Base-by-base conservation (phyloP, 2,113 vertebrate genomes). In the Antechinus flavipes region DNA sequence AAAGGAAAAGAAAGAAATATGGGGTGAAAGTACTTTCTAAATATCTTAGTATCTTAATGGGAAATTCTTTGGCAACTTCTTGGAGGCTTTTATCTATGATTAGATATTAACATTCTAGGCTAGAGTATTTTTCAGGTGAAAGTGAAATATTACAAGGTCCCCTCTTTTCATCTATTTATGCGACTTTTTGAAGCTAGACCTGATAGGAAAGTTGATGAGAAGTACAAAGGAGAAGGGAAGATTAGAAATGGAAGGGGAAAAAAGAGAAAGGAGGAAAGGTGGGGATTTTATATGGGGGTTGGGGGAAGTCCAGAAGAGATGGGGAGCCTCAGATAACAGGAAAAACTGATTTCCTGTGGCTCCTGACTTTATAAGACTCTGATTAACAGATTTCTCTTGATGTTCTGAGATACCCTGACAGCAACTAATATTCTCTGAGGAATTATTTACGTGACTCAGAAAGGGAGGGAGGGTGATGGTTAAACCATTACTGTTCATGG, bases 21-120 rank as follows among this genome's bases (percentile, higher is more conserved):
- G 68, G 68, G 91, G 46, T 97, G 92, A 95, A 95, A 96, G 47
- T 0, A 0, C 89, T 95, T 98, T 98, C 95, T 24, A 30, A 95
- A 50, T 97, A 98, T 97, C 97, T 97, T 93, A 68, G n/a, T 47
- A 98, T 98, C 98, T 98, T 98, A 98, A 98, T 98, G 94, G 97
- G 97, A 98, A 98, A 98, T 96, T 97, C 97, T 96, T 94, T 92
- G 94, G 90, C 92, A 98, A 97, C 23, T 95, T 94, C 97, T 97
- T 76, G 3, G 97, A 96, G 95, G 46, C 91, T 97, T 97, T 97
- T 98, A 98, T 98, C 97, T 97, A 90, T 94, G 97, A 97, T 98
- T 98, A 97, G 94, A 97, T 94, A 98, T 98, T 97, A 98, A 93
- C 94, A 94, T 96, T 98, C 92, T 90, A 95, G 95, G 93, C 58